Evolutionary conservation across 2,888 invertebrate genomes (phyloP), one percentile per base, ranked within the genome.

Genomic region (Drosophila robusta): DNA sequence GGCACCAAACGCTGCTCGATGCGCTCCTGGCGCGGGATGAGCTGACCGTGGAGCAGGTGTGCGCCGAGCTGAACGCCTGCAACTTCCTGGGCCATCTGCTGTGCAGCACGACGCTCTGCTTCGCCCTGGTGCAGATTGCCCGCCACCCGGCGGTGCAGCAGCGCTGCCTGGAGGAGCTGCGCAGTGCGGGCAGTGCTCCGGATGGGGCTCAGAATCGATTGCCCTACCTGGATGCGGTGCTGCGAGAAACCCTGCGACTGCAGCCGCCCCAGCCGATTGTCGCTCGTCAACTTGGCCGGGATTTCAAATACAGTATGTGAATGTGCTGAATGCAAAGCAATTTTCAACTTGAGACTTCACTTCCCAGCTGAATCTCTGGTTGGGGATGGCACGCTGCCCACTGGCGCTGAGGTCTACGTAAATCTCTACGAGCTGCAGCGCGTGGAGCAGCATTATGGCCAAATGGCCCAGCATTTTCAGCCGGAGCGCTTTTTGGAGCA

Each of bases 211-310:
- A 65, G 5, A 47, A 63, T 6, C 32, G 38, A 1, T 26, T 78
- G 12, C 49, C 78, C 9, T 89, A 67, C 38, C 52, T 89, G 18
- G 77, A 84, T 0, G 72, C 80, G 1, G 89, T 90, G 50, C 94
- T 95, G 12, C 95, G 95, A 79, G 95, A 95, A 89, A 92, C 94
- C 0, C 75, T 95, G 58, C 91, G 95, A 38, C 84, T 95, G 8
- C 94, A 93, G 75, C 95, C 95, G 0, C 94, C 95, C 32, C 95
- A 95, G 3, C 45, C 78, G 12, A 75, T 89, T 24, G 66, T 89
- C 7, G 78, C 51, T 0, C 68, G 89, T 0, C 61, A 89, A 14
- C 65, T 89, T 0, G 63, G 41, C 0, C 38, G 65, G 26, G 75
- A 89, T 18, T 89, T 89, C 22, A 6, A 45, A 0, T 89, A 89